Evolutionary conservation across 2,888 invertebrate genomes (phyloP).

Genomic region (Volucella zonaria): DNA sequence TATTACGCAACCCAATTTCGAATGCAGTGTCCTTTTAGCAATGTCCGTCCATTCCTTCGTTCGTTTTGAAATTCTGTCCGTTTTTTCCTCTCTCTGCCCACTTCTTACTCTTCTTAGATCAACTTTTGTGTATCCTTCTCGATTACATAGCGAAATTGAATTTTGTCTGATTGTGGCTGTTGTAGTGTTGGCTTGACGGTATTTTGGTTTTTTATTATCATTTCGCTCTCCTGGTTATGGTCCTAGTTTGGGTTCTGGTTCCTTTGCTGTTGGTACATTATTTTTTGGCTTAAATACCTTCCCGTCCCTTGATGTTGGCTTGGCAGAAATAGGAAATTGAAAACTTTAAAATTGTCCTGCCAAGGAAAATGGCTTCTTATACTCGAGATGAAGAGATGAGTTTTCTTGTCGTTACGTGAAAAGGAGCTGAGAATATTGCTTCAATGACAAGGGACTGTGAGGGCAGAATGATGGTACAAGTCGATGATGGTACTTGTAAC

Average conservation of each 20-base stretch:
- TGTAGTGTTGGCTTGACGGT: conserved; percentile 62
- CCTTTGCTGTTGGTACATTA: conserved; percentile 15
- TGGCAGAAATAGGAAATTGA: conserved; percentile 64
- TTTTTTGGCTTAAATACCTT: conserved; percentile 41
- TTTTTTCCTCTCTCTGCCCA: neutral
- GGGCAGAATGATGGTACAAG: conserved; percentile 7
- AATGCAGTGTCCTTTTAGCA: conserved; percentile 51
- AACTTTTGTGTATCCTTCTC: conserved; percentile 42
- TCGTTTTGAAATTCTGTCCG: conserved; percentile 6
- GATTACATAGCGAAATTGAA: conserved; percentile 71
- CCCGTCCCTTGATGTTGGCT: conserved; percentile 4
- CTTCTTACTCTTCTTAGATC: neutral
- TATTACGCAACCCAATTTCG: conserved; percentile 62
- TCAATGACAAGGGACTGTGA: conserved; percentile 7
- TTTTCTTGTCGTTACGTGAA: conserved; percentile 11
- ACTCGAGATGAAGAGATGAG: conserved; percentile 23
- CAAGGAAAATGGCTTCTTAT: conserved; percentile 49
- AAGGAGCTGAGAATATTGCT: conserved; percentile 3
- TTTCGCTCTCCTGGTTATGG: conserved; percentile 56
- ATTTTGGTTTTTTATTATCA: conserved; percentile 58
- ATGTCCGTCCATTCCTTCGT: conserved; percentile 12
- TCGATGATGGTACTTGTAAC: conserved; percentile 19
- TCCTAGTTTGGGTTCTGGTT: conserved; percentile 10
- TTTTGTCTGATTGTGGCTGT: conserved; percentile 62
- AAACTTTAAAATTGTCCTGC: conserved; percentile 68